Evolutionary conservation across 2,113 vertebrate genomes (phyloP), one percentile per base, ranked within the genome.

Genomic region (Alligator mississippiensis): DNA sequence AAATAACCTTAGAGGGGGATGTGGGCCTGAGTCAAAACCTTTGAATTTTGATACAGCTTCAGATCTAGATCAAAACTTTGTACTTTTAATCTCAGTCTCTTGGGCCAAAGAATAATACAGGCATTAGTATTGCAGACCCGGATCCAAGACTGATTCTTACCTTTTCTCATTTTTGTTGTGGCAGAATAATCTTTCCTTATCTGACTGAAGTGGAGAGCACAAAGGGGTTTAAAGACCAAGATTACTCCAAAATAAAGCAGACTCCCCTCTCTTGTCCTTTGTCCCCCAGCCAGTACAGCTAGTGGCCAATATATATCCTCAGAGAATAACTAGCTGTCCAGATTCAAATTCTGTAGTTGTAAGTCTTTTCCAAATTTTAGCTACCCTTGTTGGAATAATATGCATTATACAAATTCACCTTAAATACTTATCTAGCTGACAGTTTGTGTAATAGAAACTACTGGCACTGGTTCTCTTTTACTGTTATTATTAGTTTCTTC

Each of bases 171-270:
- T 82, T 79, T 77, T 63, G 1, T 0, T 0, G 58, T 92, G 90
- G 61, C 4, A 27, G 85, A 63, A 34, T 38, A 66, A 11, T 78
- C 61, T 81, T 75, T 75, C 27, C 47, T 84, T 64, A 27, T 94
- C 89, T 89, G 88, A 75, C 63, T 95, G 85, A 84, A 84, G 68
- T 58, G 72, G 87, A 72, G 62, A 81, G 75, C 18, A 11, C 15
- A 78, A 11, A 90, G 59, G 22, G 9, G 38, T 85, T 76, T 74
- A 90, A 82, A 84, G 89, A 84, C 28, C 60, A 57, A 0, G 0
- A 8, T 75, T 15, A 68, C 86, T 70, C 38, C 21, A 66, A 77
- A 77, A 62, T 28, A 16, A 84, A 47, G 0, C 1, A 15, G 28
- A 81, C 64, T 76, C 34, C 34, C 25, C 63, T 6, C 1, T 80